phyloP scores from a whole-genome alignment of 2,797 vertebrate genomes.

The Anolis apletophallus region DNA sequence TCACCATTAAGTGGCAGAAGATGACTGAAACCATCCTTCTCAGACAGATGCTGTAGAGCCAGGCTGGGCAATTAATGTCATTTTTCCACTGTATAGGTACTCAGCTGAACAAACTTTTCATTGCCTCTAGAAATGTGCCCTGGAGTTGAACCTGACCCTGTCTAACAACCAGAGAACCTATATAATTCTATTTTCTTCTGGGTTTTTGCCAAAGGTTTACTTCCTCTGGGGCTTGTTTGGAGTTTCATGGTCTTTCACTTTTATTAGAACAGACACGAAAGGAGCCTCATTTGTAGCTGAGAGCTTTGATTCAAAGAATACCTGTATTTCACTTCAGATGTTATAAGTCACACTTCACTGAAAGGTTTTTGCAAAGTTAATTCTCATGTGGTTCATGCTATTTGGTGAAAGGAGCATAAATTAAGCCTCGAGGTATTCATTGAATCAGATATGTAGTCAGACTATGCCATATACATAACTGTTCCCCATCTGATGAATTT shows the following conservation, averaged over 20 bases:
- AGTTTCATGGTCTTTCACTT: background rate
- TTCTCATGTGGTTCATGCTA: conserved; percentile 9
- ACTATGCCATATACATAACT: background rate
- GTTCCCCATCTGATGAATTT: background rate
- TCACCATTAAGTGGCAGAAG: background rate
- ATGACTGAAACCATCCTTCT: background rate
- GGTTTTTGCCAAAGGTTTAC: background rate
- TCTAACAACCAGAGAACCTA: background rate
- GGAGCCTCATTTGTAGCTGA: background rate
- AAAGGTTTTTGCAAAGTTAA: background rate
- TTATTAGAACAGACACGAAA: conserved; percentile 4
- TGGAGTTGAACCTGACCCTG: background rate
- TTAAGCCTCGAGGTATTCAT: background rate
- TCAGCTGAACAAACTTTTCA: background rate
- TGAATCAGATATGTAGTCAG: background rate
- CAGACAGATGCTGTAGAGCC: background rate
- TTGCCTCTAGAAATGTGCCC: background rate
- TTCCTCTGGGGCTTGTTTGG: background rate
- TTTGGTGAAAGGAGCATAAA: background rate
- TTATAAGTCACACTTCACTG: background rate
- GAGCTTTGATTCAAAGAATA: background rate
- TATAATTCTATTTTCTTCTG: background rate
- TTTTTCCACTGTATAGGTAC: background rate
- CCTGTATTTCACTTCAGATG: background rate
- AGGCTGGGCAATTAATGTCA: background rate